Conservation (phyloP, 2,888 invertebrate species). For the Drosophila pseudotakahashii region DNA sequence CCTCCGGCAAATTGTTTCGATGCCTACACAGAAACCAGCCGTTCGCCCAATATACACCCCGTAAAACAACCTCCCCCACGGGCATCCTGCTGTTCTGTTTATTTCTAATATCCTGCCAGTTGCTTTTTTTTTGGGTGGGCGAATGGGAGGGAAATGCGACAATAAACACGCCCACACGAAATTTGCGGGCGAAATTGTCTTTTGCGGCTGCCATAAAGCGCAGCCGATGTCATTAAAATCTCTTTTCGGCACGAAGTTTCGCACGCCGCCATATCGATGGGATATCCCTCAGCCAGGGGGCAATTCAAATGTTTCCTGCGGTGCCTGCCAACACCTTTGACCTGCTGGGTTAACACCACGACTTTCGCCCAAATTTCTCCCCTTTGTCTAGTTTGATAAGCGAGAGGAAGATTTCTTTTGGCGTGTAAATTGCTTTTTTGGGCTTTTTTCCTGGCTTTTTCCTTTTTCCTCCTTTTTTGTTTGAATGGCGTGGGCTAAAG, state of each 20-base stretch:
- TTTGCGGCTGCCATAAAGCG: conserved; percentile 68
- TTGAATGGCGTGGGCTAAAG: conserved; percentile 46
- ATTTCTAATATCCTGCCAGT: conserved; percentile 75
- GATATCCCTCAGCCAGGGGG: conserved; percentile 52
- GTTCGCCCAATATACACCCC: not conserved
- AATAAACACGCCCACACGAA: conserved; percentile 75
- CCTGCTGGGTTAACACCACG: conserved; percentile 30
- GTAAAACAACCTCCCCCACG: conserved; percentile 8
- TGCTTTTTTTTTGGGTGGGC: conserved; percentile 6
- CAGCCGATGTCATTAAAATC: conserved; percentile 77
- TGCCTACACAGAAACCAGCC: not conserved
- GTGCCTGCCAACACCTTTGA: conserved; percentile 68
- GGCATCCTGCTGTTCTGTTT: conserved; percentile 67
- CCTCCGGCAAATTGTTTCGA: conserved; percentile 27
- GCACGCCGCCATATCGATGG: conserved; percentile 57
- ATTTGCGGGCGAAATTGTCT: conserved; percentile 49
- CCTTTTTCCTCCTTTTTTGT: conserved; percentile 1
- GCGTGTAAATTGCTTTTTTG: conserved; percentile 63
- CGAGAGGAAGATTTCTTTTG: conserved; percentile 42
- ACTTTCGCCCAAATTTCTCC: conserved; percentile 50
- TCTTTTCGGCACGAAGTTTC: conserved; percentile 64
- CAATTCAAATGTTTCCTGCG: conserved; percentile 59
- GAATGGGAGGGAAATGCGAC: conserved; percentile 39
- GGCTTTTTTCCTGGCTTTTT: not conserved
- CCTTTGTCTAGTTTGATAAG: conserved; percentile 76